Base-by-base conservation (phyloP, 2,888 invertebrate species). In the Neoitamus cyanurus region DNA sequence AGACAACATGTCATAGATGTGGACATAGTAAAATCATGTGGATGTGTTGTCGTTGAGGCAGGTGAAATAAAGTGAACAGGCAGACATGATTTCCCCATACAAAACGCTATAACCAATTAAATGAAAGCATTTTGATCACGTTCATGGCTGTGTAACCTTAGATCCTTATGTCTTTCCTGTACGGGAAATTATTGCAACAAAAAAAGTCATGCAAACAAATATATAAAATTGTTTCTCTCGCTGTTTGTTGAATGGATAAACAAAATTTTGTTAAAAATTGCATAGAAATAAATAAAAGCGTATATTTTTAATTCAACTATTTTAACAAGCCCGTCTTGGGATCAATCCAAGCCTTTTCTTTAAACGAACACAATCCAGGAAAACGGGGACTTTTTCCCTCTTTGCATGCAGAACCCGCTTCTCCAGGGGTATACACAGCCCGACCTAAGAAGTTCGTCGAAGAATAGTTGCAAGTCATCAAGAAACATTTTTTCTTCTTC, bases 391-490 rank as follows among this genome's bases (percentile, higher is more conserved):
- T 87, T 9, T 5, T 37, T 31, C 87, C 87, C 15, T 48, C 85
- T 15, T 37, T 75, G 36, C 88, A 88, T 31, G 84, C 73, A 0
- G 88, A 87, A 13, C 85, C 80, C 9, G 86, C 4, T 13, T 31
- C 34, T 13, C 88, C 88, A 6, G 83, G 80, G 2, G 6, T 80
- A 72, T 88, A 88, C 1, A 88, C 83, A 25, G 85, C 83, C n/a
- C 11, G 20, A n/a, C 83, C 69, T 0, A 13, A 58, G 15, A 88
- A 83, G 82, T 88, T 88, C 6, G 86, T 88, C 25, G 84, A 85
- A 0, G 87, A 84, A 73, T 88, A 88, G 72, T 88, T 88, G 69
- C 87, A 87, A 7, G 86, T 85, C 77, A 86, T 83, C 48, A 86
- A 42, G 73, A 85, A 84, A 31, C 75, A 83, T 25, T 83, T 84